Base-by-base conservation (phyloP, 1,140 invertebrate species). In the Drosophila pectinifera region DNA sequence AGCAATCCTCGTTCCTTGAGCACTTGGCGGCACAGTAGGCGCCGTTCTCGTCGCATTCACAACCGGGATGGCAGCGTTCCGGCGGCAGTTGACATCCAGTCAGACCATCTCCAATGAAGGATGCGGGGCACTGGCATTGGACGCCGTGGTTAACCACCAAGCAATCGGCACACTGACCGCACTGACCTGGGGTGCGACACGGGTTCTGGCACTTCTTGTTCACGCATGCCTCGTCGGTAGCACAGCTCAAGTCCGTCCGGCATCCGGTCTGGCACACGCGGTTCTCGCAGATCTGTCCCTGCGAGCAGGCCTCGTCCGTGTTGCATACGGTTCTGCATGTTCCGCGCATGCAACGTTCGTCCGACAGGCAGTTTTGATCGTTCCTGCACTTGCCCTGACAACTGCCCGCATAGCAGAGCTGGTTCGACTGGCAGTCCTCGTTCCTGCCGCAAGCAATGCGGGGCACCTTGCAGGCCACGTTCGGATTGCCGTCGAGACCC, bases 141-240 rank as follows among this genome's bases (percentile, higher is more conserved):
- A 96, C 95, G 28, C 95, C 94, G 79, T 98, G 97, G 92, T 97
- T 96, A 28, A 96, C 94, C 4, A 97, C 96, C 78, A 95, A 93
- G 82, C 97, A 98, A 31, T 95, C 93, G 14, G 97, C 96, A 92
- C 97, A 98, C 61, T 95, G 94, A 36, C 97, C 97, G 90, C 97
- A 98, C 92, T 93, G 94, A 20, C 93, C 94, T 34, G 94, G 94
- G 28, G 93, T 90, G 31, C 92, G 92, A 81, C 97, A 98, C 3
- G 97, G 96, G 95, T 97, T 96, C 95, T 94, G 95, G 85, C 97
- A 98, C 92, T 96, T 95, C 78, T 96, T 96, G 75, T 96, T 95
- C 28, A 97, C 94, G 90, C 97, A 98, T 3, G 96, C 95, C 90
- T 97, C 94, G 55, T 95, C 93, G 61, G 92, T 93, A 3, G 95